Base-by-base conservation (phyloP, 2,888 invertebrate species). In the Macaria liturata region DNA sequence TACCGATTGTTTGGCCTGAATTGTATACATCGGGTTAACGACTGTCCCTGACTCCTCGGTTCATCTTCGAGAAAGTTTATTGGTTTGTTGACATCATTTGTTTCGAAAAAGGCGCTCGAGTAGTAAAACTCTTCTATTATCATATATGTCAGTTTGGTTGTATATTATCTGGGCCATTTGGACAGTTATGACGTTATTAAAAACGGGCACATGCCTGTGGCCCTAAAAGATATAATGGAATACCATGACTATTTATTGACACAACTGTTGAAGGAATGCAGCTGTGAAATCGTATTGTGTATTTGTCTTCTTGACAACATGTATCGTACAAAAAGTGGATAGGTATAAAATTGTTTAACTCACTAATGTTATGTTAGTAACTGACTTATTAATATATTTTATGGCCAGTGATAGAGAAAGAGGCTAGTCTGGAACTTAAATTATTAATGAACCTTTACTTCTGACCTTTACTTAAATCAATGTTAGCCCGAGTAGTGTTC, bases 11-110 rank as follows among this genome's bases (percentile, higher is more conserved):
- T 78, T 82, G 84, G 69, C 82, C 84, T 82, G 79, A 81, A 84
- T 85, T 84, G 84, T 85, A 83, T 77, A 76, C 76, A 67, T 62
- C 75, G 79, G 86, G 86, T 87, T 84, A 86, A 85, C 72, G 86
- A 80, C 83, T 85, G 86, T 68, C 85, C 83, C 79, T 84, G 87
- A 84, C 86, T 84, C 75, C 75, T 71, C 70, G 9, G 59, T 61
- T 74, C 71, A 74, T 78, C 76, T 75, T 72, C 60, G 72, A 69
- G 77, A 78, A 75, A 81, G 74, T 80, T 79, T 80, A 77, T 83
- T 78, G 80, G 76, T 78, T 78, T 81, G 71, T 81, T 80, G 78
- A 76, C 80, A 77, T 70, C 69, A 69, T 75, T 80, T 71, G 69
- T 74, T 75, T 80, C 70, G 69, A 73, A 59, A 66, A 67, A 70